A percentile compares a stretch with the other conserved stretches of the same genome.
Conservation (phyloP, 1,140 invertebrate genomes). For the Drosophila repletoides region DNA sequence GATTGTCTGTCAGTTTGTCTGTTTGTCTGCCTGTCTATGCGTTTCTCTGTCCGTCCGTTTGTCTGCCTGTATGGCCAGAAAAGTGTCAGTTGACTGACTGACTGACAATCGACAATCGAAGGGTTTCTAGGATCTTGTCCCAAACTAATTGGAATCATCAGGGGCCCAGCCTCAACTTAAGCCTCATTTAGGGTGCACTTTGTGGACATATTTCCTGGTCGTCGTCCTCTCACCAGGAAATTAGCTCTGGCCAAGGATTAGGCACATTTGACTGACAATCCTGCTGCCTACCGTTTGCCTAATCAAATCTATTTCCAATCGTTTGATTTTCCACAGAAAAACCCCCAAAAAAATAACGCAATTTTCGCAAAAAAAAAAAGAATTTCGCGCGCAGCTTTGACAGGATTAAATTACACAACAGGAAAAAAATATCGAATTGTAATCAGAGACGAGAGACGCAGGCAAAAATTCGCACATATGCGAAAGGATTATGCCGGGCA, state of each 20-base stretch:
- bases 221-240: conserved; percentile 33
- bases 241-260: conserved; percentile 78
- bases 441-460: conserved; percentile 44
- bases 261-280: conserved; percentile 81
- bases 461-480: conserved; percentile 54
- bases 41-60: too few relatives aligned
- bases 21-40: background rate
- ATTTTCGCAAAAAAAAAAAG: conserved; percentile 55
- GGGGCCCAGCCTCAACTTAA: conserved; percentile 77
- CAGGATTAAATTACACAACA: conserved; percentile 71
- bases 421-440: conserved; percentile 21
- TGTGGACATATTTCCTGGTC: conserved; percentile 75
- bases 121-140: conserved; percentile 45
- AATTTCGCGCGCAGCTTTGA: conserved; percentile 57
- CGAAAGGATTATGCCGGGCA: conserved; percentile 60
- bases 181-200: conserved; percentile 82
- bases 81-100: conserved; percentile 72
- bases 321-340: conserved; percentile 69
- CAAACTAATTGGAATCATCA: conserved; percentile 82
- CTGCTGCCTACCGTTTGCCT: conserved; percentile 31
- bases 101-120: conserved; percentile 63
- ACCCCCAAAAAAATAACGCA: conserved; percentile 47
- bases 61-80: conserved; percentile 9
- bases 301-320: conserved; percentile 82
- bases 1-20: conserved; percentile 67